Conservation (phyloP, 2,113 vertebrate species). For the Channa argus region DNA sequence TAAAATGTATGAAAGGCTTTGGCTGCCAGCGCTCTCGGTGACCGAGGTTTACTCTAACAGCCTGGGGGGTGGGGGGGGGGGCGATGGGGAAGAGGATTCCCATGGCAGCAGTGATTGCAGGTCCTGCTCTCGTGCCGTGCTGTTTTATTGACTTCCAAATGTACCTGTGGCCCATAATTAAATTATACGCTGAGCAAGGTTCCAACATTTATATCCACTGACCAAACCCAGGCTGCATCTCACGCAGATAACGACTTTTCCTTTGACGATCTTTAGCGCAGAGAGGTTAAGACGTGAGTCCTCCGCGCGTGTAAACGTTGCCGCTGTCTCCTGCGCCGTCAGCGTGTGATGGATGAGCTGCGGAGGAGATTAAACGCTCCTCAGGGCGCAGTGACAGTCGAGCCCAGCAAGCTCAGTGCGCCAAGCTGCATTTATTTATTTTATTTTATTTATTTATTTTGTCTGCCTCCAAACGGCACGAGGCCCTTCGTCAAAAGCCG, state of each 20-base stretch:
- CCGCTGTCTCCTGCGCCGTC: constrained; percentile 60
- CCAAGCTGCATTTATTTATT: background rate
- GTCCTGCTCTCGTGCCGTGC: background rate
- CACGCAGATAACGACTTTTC: constrained; percentile 4
- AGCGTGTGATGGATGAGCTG: constrained; percentile 62
- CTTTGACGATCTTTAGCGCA: background rate
- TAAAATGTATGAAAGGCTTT: constrained; percentile 41
- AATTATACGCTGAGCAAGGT: constrained; percentile 54
- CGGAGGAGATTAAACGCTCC: constrained; percentile 56
- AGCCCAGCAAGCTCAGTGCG: constrained; percentile 42
- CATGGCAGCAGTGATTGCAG: background rate
- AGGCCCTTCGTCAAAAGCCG: constrained; percentile 31
- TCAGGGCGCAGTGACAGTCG: constrained; percentile 53
- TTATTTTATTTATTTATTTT: background rate
- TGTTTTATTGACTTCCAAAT: constrained; percentile 56
- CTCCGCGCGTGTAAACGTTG: constrained; percentile 37
- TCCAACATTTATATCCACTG: constrained; percentile 33
- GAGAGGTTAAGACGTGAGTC: constrained; percentile 34
- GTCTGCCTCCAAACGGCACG: constrained; percentile 16
- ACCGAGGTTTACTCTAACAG: constrained; percentile 28
- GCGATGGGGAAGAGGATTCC: constrained; percentile 39
- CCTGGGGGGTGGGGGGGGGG: constrained; percentile 37
- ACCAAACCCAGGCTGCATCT: constrained; percentile 10
- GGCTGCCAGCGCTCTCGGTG: constrained; percentile 5
- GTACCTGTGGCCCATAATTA: constrained; percentile 44